Evolutionary conservation across 2,888 invertebrate genomes (phyloP).

Genomic region (Conchocele bisecta): DNA sequence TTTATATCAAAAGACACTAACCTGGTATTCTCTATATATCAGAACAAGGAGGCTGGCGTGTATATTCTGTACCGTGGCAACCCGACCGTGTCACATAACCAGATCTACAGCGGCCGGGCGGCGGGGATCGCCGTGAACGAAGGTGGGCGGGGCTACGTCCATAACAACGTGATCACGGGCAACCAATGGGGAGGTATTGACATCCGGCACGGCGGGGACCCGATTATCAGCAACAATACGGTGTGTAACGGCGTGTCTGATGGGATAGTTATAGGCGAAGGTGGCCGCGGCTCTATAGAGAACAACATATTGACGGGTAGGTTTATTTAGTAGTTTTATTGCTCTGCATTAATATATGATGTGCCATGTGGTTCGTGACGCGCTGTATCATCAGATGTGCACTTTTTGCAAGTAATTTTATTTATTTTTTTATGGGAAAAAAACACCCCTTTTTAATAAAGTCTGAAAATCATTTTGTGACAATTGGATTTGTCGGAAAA

Average conservation of each 20-base stretch:
- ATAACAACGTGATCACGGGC: slow-evolving; percentile 74
- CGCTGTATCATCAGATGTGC: no score
- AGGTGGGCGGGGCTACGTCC: slow-evolving; percentile 74
- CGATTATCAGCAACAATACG: slow-evolving; percentile 72
- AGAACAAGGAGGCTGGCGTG: slow-evolving; percentile 78
- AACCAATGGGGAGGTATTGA: slow-evolving; percentile 80
- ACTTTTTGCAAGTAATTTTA: no score
- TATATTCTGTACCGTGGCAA: slow-evolving; percentile 78
- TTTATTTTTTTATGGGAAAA: no score
- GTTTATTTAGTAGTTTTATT: no score
- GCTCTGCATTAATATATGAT: no score
- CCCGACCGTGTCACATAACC: slow-evolving; percentile 76
- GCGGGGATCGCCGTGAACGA: slow-evolving; percentile 79
- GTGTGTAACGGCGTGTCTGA: slow-evolving; percentile 78
- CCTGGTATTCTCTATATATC: no score
- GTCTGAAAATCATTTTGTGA: no score
- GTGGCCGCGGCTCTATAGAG: slow-evolving; percentile 73
- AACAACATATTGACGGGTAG: slow-evolving; percentile 77
- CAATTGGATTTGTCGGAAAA: no score
- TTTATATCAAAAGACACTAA: no score
- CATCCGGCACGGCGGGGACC: slow-evolving; percentile 75
- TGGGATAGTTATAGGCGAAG: slow-evolving; percentile 77
- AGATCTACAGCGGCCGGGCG: slow-evolving; percentile 77
- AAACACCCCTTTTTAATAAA: no score
- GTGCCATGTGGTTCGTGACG: no score